Base-by-base conservation (phyloP, 2,888 invertebrate genomes). In the Allygus modestus region DNA sequence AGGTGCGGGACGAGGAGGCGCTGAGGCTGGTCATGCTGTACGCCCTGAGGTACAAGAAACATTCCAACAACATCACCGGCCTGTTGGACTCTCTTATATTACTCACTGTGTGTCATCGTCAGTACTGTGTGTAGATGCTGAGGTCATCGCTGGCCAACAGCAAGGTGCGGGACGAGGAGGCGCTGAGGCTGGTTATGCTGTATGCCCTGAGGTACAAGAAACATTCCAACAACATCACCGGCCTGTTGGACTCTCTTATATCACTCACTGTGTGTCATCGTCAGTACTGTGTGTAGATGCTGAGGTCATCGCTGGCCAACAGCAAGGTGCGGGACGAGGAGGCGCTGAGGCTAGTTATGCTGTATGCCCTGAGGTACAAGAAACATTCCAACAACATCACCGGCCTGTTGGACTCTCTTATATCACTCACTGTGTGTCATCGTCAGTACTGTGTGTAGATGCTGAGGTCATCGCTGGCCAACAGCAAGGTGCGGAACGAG, bases 171-270 rank as follows among this genome's bases (percentile, higher is more conserved):
- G 93, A 96, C 87, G 91, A 94, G 82, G 99, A 99, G 92, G 96
- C 97, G 0, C 93, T 95, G 0, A 94, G 97, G 87, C 92, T 99
- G 83, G 98, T 99, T 0, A 95, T 98, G 90, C 91, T 99, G 37
- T 99, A 99, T 91, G 97, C 97, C 0, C 92, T 99, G 26, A 94
- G 97, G 41, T 99, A 99, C 91, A 98, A 98, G 91, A 95, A 96
- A 87, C 96, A 98, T 90, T 94, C 95, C 81, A 96, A 94, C 90
- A 97, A 97, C 88, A 94, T 97, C 28, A 92, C 93, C 0, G 93
- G 95, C 0, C 93, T 99, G 20, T 91, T 96, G 84, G 95, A 95
- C 69, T 92, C 94, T 69, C 92, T 98, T 85, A 94, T n/a, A n/a
- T n/a, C n/a, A n/a, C n/a, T n/a, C n/a, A n/a, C n/a, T n/a, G n/a